Base-by-base conservation (phyloP, 2,113 vertebrate species). In the Ursus arctos region DNA sequence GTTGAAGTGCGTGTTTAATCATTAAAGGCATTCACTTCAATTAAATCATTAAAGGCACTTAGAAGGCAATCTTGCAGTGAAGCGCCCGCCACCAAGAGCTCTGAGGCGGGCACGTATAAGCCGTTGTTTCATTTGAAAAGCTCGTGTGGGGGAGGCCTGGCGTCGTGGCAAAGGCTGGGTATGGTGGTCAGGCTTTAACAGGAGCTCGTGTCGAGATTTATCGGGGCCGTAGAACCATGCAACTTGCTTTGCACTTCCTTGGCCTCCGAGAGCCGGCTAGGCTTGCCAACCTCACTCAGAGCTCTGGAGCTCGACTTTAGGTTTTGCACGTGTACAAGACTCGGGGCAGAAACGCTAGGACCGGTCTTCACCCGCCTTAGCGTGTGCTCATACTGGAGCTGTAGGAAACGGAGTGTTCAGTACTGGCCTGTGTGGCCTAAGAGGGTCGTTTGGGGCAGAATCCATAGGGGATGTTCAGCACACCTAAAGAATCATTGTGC, bases 1-100 rank as follows among this genome's bases (percentile, higher is more conserved):
- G 69, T 85, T 86, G 69, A 95, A 47, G 89, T 95, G 98, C 36
- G 28, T 95, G 97, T 89, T 74, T 94, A 95, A 83, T 96, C 94
- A 18, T 36, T 94, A 97, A 97, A 97, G 91, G 85, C 92, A 95
- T 92, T 93, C 26, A n/a, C 90, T 85, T 97, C 28, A 14, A 7
- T 55, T 31, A 40, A 43, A 43, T 47, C 36, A 33, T 53, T 31
- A 69, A 55, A 95, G 81, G 79, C 67, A 65, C 82, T 72, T 88
- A 14, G 43, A 22, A 93, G 55, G 93, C 61, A 79, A 40, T 43
- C 40, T 40, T 61, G 33, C 43, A 40, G 59, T 4, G 0, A 90
- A 72, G 69, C 40, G 1, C 26, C 59, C 21, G 61, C 33, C 11
- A n/a, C 15, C 65, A 53, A 18, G 26, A 77, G 21, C 72, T 12